Evolutionary conservation across 2,888 invertebrate species (phyloP), one percentile per base, ranked within the genome.

Genomic region (Opisthograptis luteolata): DNA sequence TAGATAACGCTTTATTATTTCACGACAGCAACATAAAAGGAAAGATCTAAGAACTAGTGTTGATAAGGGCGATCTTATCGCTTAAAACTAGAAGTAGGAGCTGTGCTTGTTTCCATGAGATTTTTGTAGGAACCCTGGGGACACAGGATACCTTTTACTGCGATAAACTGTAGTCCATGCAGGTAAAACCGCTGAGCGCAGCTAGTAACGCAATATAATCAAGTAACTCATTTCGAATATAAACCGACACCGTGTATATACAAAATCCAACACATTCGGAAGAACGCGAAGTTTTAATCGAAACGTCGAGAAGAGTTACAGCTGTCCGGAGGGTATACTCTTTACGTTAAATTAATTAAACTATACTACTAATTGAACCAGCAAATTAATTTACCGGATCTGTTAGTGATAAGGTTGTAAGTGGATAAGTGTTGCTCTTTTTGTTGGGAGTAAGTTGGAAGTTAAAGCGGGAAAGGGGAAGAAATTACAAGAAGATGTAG

Each of bases 261-360:
- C 34, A 14, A 19, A 51, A 56, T 50, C 37, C 34, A 20, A 42
- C 28, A 34, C 25, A 40, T 42, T 25, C 40, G 49, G 55, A 58
- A 64, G 60, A 65, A 68, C 66, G 55, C 49, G 53, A 76, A 79
- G 70, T 78, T 78, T 74, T 76, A 80, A 80, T 79, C 68, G 76
- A 79, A 79, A 75, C 54, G 67, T 69, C 69, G 68, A 59, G 62
- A 57, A 58, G 47, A 63, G 62, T 59, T 54, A 56, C 60, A 49
- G 42, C 52, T 55, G 62, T 61, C 72, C 69, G 64, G 51, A 50
- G 62, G 73, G 70, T 12, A 34, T 40, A 32, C 43, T 49, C 64
- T 70, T 72, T 30, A 69, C 77, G 73, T 73, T 75, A 70, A 78
- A 78, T 81, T 75, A 72, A 79, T 79, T 78, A 70, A 72, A 77